These are phyloP conservation scores for Coregonus suidteri DNA, from an alignment of 2,797 vertebrate genomes.

Conservation along the genomic window DNA sequence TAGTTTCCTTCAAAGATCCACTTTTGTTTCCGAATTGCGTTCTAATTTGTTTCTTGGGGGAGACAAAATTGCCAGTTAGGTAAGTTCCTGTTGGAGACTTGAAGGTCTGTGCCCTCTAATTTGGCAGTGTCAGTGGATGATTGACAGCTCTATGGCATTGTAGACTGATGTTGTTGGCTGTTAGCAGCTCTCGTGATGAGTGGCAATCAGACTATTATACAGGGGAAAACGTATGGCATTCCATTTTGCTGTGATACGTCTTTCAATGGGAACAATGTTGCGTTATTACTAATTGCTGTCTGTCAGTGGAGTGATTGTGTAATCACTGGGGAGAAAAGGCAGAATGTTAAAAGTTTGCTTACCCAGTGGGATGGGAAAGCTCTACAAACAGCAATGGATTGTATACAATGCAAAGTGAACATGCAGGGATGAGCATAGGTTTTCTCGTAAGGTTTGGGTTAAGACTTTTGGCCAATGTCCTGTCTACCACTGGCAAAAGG, in stretches of 20 bases:
- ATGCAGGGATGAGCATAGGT: background rate
- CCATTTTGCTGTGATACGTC: slow-evolving; percentile 50
- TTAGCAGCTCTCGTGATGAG: slow-evolving; percentile 62
- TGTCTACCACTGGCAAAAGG: background rate
- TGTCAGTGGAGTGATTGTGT: slow-evolving; percentile 22
- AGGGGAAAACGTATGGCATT: slow-evolving; percentile 46
- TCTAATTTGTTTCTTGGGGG: slow-evolving; percentile 29
- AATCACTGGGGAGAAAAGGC: background rate
- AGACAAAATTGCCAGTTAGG: slow-evolving; percentile 35
- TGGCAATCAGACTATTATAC: slow-evolving; percentile 58
- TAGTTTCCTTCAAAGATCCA: background rate
- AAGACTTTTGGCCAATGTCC: background rate
- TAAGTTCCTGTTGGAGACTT: slow-evolving; percentile 15
- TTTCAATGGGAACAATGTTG: slow-evolving; percentile 57
- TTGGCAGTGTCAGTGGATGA: slow-evolving; percentile 48
- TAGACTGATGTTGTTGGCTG: slow-evolving; percentile 55
- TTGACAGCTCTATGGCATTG: slow-evolving; percentile 52
- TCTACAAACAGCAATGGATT: too few relatives aligned
- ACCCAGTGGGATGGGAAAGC: too few relatives aligned
- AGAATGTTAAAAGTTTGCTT: background rate
- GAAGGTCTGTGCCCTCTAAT: slow-evolving; percentile 43
- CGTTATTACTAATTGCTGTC: slow-evolving; percentile 12
- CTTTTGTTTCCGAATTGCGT: slow-evolving; percentile 1
- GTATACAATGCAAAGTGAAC: background rate
- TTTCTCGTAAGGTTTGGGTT: background rate